These are phyloP conservation scores for Hyposoter didymator DNA, from an alignment of 2,888 invertebrate species.

Conservation along the genomic window DNA sequence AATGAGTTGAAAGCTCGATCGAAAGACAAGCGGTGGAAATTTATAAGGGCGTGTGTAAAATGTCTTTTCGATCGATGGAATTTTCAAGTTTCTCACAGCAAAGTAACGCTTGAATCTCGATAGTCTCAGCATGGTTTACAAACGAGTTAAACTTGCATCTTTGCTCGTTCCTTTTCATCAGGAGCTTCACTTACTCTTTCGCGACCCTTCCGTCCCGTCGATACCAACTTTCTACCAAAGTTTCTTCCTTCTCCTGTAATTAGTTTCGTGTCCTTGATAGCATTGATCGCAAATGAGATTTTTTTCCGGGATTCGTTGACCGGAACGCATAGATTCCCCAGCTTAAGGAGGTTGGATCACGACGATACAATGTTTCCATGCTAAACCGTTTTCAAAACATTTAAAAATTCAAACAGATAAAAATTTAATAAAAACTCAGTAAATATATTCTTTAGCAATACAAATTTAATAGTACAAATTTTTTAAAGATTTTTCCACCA, in stretches of 20 bases:
- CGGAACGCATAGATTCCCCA: no score
- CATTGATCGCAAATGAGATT: constrained; percentile 62
- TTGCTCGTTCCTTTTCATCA: constrained; percentile 35
- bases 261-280: constrained; percentile 59
- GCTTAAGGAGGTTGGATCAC: no score
- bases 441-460: no score
- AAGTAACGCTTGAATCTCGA: constrained; percentile 16
- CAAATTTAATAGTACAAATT: no score
- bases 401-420: no score
- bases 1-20: constrained; percentile 8
- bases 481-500: no score
- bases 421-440: no score
- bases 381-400: no score
- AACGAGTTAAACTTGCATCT: constrained; percentile 47
- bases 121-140: constrained; percentile 51
- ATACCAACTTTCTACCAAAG: constrained; percentile 56
- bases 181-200: neutral
- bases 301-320: constrained; percentile 1
- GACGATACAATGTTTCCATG: no score
- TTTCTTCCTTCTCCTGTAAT: constrained; percentile 53
- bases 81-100: constrained; percentile 16
- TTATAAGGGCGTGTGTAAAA: constrained; percentile 36
- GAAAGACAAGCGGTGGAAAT: constrained; percentile 30
- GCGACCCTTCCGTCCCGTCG: constrained; percentile 29
- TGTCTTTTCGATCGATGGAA: constrained; percentile 33